Evolutionary conservation across 2,888 invertebrate genomes (phyloP).

Genomic region (Stomorhina lunata): DNA sequence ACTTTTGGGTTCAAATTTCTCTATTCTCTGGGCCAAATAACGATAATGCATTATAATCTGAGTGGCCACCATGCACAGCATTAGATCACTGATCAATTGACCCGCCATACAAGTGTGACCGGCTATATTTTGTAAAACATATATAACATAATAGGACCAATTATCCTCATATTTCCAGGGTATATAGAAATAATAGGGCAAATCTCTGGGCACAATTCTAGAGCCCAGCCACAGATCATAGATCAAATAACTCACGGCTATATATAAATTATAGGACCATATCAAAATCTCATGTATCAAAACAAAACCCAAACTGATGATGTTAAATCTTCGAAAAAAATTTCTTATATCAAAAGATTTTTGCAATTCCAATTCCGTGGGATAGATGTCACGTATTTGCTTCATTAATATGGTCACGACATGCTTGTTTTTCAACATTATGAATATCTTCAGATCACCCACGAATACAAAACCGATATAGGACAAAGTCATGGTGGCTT

Average conservation of each 20-base stretch:
- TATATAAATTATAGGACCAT: conserved; percentile 75
- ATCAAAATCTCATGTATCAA: conserved; percentile 71
- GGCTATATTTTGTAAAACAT: conserved; percentile 70
- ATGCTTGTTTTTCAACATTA: conserved; percentile 69
- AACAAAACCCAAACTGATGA: conserved; percentile 70
- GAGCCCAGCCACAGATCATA: conserved; percentile 69
- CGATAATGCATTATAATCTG: conserved; percentile 77
- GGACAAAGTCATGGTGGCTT: conserved; percentile 73
- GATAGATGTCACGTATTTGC: conserved; percentile 71
- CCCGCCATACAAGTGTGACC: conserved; percentile 72
- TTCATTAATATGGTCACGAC: conserved; percentile 69
- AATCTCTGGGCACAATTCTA: conserved; percentile 65
- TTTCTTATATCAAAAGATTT: conserved; percentile 47
- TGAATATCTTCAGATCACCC: conserved; percentile 72
- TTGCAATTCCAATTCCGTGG: conserved; percentile 66
- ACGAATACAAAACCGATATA: conserved; percentile 73
- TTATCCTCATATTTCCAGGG: conserved; percentile 73
- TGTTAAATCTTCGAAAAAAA: conserved; percentile 64
- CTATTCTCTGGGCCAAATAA: conserved; percentile 68
- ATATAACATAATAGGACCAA: conserved; percentile 71
- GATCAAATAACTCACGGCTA: conserved; percentile 70
- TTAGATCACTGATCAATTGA: conserved; percentile 74
- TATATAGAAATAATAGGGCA: conserved; percentile 73
- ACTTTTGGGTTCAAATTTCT: conserved; percentile 61
- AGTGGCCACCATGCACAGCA: conserved; percentile 73